Conservation (phyloP, 2,797 vertebrate species). For the Moxostoma hubbsi region DNA sequence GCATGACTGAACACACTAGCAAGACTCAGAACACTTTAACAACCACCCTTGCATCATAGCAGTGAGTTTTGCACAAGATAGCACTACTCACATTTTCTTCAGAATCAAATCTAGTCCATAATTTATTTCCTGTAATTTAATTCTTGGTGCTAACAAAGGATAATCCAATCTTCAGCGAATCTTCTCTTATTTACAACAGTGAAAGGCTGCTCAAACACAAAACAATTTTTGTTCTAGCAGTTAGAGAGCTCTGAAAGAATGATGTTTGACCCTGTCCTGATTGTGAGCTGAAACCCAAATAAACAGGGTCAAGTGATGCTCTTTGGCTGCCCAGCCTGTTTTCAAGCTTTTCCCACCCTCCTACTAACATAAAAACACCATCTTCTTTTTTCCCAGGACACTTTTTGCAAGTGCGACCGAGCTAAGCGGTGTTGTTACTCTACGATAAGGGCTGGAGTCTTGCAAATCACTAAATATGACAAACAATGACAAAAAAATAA, state of each 20-base stretch:
- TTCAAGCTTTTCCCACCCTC: slow-evolving; percentile 17
- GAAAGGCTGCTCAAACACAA: slow-evolving; percentile 6
- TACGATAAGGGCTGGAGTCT: neutral
- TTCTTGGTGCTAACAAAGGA: neutral
- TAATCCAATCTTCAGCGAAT: neutral
- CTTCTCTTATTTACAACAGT: neutral
- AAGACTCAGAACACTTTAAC: neutral
- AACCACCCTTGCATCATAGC: neutral
- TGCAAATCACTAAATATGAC: neutral
- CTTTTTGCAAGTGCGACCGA: slow-evolving; percentile 9
- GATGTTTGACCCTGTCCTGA: neutral
- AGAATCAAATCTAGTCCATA: neutral
- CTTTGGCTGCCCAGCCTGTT: neutral
- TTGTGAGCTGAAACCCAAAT: neutral
- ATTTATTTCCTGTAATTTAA: neutral
- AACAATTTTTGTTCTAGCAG: neutral
- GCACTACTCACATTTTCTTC: neutral
- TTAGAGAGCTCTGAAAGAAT: neutral
- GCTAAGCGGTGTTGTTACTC: slow-evolving; percentile 1
- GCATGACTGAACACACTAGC: no score
- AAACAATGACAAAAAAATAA: slow-evolving; percentile 1
- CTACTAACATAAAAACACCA: slow-evolving; percentile 12
- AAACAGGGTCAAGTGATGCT: slow-evolving; percentile 37
- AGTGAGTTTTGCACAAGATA: neutral
- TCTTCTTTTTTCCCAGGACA: slow-evolving; percentile 36